Conservation (phyloP, 2,888 invertebrate species). For the Diogma glabrata region DNA sequence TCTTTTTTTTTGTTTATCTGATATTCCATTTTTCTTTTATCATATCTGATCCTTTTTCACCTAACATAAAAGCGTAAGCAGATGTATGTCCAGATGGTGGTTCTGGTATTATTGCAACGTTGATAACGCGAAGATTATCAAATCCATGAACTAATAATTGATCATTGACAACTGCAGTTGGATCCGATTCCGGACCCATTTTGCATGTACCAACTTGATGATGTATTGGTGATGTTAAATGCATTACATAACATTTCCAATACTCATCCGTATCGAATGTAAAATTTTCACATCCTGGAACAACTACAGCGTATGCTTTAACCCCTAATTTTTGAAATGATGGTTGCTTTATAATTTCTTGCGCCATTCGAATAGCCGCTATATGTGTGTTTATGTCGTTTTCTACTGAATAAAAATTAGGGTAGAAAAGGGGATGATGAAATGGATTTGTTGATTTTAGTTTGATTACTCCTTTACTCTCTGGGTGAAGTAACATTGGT, state of each 20-base stretch:
- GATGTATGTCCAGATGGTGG: slow-evolving; percentile 38
- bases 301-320: slow-evolving; percentile 45
- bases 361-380: slow-evolving; percentile 47
- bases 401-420: slow-evolving; percentile 47
- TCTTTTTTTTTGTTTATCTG: not conserved
- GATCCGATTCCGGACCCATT: slow-evolving; percentile 43
- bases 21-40: slow-evolving; percentile 26
- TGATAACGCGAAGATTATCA: slow-evolving; percentile 32
- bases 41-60: slow-evolving; percentile 38
- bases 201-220: slow-evolving; percentile 51
- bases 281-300: slow-evolving; percentile 46
- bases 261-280: slow-evolving; percentile 53
- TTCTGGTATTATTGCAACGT: slow-evolving; percentile 37
- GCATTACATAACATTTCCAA: slow-evolving; percentile 54
- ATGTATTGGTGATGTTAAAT: slow-evolving; percentile 57
- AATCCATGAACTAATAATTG: slow-evolving; percentile 36
- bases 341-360: slow-evolving; percentile 45
- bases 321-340: slow-evolving; percentile 47
- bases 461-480: slow-evolving; percentile 45
- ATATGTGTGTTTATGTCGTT: slow-evolving; percentile 53
- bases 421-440: slow-evolving; percentile 45
- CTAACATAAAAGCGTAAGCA: slow-evolving; percentile 38
- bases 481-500: slow-evolving; percentile 46
- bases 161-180: slow-evolving; percentile 42
- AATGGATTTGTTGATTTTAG: slow-evolving; percentile 42